Base-by-base conservation (phyloP, 2,888 invertebrate species). In the Trichopria drosophilae region DNA sequence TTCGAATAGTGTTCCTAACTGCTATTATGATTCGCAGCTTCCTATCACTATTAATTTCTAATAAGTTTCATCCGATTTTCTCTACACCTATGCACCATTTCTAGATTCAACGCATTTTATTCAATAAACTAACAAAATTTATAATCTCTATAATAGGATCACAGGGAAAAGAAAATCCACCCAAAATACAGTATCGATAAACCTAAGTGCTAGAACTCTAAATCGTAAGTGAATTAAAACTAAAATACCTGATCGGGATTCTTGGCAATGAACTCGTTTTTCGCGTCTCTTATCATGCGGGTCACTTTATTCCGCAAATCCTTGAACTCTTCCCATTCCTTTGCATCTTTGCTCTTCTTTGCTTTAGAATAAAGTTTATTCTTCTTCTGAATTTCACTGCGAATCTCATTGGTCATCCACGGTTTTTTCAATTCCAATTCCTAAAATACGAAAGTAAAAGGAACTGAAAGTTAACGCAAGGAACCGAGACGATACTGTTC, bases 381-480 rank as follows among this genome's bases (percentile, higher is more conserved):
- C 57, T 74, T 75, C 58, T 68, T 74, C 57, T 72, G 71, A 57
- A 74, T 72, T 59, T 75, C 75, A 54, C 61, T 68, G 28, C 74
- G 71, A 54, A 75, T 75, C 56, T 73, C 73, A 37, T 73, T 73
- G 1, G 75, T 74, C 75, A 75, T 74, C 75, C 75, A 75, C 22
- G 75, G 72, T 35, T 75, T 75, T 44, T 71, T 73, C 54, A 75
- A 59, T 53, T 73, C 69, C 47, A 69, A 57, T 58, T 73, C 73
- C 75, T 74, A 53, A 39, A 35, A 22, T 18, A 34, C 6, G 18
- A 32, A 15, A n/a, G 26, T 7, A 26, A 26, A 7, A n/a, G 9
- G n/a, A 26, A 26, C 26, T 26, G 26, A 7, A n/a, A 26, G 7
- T 26, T 9, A 26, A 26, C 26, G 26, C 26, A 26, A 7, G 26